phyloP scores from a whole-genome alignment of 2,113 vertebrate genomes.

The Ramphastos sulfuratus region DNA sequence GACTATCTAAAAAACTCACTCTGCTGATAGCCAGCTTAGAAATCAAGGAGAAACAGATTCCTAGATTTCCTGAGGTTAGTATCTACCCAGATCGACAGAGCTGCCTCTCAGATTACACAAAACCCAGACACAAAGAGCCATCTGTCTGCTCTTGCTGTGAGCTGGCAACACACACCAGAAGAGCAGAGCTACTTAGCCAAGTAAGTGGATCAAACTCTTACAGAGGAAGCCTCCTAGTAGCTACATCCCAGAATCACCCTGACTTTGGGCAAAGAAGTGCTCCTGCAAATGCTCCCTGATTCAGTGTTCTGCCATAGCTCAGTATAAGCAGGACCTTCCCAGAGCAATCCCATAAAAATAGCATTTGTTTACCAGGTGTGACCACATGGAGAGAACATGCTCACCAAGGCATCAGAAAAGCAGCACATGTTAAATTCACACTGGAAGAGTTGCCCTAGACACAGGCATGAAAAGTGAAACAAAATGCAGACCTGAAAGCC shows the following conservation, averaged over 20 bases:
- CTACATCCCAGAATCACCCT: neutral
- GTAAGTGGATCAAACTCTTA: neutral
- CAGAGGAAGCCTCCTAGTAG: neutral
- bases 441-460: neutral
- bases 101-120: neutral
- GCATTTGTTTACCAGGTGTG: neutral
- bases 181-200: neutral
- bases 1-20: neutral
- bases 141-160: neutral
- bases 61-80: neutral
- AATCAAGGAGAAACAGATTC: neutral
- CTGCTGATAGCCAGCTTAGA: neutral
- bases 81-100: neutral
- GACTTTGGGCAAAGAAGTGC: neutral
- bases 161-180: neutral
- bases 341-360: neutral
- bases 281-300: neutral
- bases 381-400: neutral
- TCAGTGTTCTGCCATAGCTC: neutral
- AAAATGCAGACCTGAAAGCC: neutral
- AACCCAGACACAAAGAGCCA: neutral
- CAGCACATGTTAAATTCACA: fast-evolving
- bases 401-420: neutral
- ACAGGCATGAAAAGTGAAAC: neutral
- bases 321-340: neutral